These are phyloP conservation scores for Agrypnia vestita DNA, from an alignment of 1,140 invertebrate genomes.

Conservation along the genomic window DNA sequence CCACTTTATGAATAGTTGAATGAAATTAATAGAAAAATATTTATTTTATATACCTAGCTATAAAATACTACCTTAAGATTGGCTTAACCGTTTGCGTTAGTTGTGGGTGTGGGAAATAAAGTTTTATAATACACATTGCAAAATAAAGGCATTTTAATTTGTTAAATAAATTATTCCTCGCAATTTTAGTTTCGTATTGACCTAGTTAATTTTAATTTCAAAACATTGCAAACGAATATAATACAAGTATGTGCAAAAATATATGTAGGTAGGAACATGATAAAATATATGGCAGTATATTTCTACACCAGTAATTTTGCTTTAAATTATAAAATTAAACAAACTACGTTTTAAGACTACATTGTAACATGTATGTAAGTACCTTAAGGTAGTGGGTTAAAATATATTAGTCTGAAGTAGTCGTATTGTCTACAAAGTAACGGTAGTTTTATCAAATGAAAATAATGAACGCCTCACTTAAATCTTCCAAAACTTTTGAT, in stretches of 20 bases:
- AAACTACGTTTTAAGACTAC: conserved; percentile 10
- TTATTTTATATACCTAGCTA: conserved; percentile 35
- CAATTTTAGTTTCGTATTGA: too few species aligned
- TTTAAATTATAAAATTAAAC: conserved; percentile 9
- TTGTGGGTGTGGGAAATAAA: neutral
- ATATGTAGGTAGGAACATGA: neutral
- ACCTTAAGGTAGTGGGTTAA: neutral
- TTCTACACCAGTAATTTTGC: neutral
- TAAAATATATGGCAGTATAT: neutral
- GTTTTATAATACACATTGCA: too few species aligned
- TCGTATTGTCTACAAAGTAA: conserved; percentile 32
- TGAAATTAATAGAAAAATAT: conserved; percentile 16
- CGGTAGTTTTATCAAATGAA: neutral
- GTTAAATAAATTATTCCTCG: too few species aligned
- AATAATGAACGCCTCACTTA: conserved; percentile 40
- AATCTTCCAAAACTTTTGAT: conserved; percentile 33
- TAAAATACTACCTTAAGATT: conserved; percentile 22
- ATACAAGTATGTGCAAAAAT: neutral
- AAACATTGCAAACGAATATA: neutral
- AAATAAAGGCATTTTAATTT: too few species aligned
- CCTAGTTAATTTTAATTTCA: too few species aligned
- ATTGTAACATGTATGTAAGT: neutral
- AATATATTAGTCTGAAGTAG: conserved; percentile 42
- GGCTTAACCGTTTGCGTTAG: conserved; percentile 1
- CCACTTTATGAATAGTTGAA: conserved; percentile 22